These are phyloP conservation scores for Tapirus terrestris DNA, from an alignment of 2,113 vertebrate species.

Conservation along the genomic window DNA sequence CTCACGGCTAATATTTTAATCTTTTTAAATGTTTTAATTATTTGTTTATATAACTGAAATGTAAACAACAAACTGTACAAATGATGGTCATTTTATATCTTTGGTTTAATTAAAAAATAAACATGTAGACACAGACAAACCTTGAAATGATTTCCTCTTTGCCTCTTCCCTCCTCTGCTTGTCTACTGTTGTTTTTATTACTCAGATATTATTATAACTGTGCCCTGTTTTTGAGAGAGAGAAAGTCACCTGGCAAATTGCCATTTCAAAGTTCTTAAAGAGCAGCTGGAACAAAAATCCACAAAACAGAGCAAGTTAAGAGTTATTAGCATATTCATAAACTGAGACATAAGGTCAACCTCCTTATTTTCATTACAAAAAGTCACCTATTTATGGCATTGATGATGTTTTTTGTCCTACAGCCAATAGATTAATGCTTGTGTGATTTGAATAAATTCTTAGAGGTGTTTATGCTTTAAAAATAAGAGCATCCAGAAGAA, in stretches of 20 bases:
- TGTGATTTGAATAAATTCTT: slow-evolving; percentile 50
- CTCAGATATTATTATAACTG: slow-evolving; percentile 51
- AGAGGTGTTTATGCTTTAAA: slow-evolving; percentile 43
- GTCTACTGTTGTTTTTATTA: slow-evolving; percentile 28
- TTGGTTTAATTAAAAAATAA: slow-evolving; percentile 50
- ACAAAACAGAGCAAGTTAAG: slow-evolving; percentile 50
- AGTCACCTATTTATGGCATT: slow-evolving; percentile 44
- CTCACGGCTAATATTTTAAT: slow-evolving; percentile 48
- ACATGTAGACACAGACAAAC: background rate
- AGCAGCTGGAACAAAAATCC: slow-evolving; percentile 39
- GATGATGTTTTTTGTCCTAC: slow-evolving; percentile 44
- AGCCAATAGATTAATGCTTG: slow-evolving; percentile 22
- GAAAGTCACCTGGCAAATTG: slow-evolving; percentile 57
- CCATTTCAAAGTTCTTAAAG: slow-evolving; percentile 69
- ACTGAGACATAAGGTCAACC: slow-evolving; percentile 63
- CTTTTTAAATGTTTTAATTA: slow-evolving; percentile 56
- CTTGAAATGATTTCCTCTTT: slow-evolving; percentile 13
- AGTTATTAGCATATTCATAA: slow-evolving; percentile 70
- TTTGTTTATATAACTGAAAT: slow-evolving; percentile 49
- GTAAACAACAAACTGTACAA: background rate
- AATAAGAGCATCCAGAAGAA: slow-evolving; percentile 19
- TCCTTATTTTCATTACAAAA: slow-evolving; percentile 54
- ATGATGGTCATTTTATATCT: slow-evolving; percentile 36
- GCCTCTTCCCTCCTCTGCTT: slow-evolving; percentile 16
- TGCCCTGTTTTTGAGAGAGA: slow-evolving; percentile 10